Percentiles rank a stretch among this genome's conserved stretches.
Evolutionary conservation across 2,888 invertebrate species (phyloP).

Genomic region (Pseudoips prasinana): DNA sequence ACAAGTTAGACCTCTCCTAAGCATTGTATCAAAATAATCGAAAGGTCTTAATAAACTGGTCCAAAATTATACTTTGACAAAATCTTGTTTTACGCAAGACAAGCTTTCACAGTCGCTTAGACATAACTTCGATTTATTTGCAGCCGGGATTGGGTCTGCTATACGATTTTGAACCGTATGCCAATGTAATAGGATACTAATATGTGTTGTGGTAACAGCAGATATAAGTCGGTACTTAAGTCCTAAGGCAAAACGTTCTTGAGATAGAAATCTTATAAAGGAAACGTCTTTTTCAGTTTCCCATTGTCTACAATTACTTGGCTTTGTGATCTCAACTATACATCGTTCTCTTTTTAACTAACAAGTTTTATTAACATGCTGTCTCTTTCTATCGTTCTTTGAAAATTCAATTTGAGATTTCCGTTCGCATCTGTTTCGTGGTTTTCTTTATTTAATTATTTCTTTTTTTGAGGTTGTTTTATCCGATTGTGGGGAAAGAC

Average conservation of each 20-base stretch:
- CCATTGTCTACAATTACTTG: constrained; percentile 80
- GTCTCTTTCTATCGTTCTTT: constrained; percentile 49
- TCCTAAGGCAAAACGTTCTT: constrained; percentile 71
- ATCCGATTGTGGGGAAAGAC: constrained; percentile 23
- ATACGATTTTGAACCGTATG: constrained; percentile 26
- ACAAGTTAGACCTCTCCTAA: neutral
- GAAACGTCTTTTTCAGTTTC: constrained; percentile 79
- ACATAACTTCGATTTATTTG: constrained; percentile 37
- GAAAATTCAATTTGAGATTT: constrained; percentile 70
- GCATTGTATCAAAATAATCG: neutral
- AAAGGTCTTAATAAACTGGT: constrained; percentile 46
- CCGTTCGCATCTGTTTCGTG: constrained; percentile 47
- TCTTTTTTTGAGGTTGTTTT: constrained; percentile 35
- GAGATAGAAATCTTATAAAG: constrained; percentile 79
- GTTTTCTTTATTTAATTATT: constrained; percentile 47
- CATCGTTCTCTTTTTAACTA: constrained; percentile 42
- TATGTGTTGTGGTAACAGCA: constrained; percentile 1
- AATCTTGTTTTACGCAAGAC: constrained; percentile 76
- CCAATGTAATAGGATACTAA: neutral
- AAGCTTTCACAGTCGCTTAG: constrained; percentile 71
- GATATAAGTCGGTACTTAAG: constrained; percentile 34
- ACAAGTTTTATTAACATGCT: constrained; percentile 20
- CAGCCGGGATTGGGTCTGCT: neutral
- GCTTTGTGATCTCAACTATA: constrained; percentile 61
- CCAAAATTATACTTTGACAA: constrained; percentile 70